Percentiles rank a stretch among this genome's conserved stretches.
phyloP scores from a whole-genome alignment of 2,888 invertebrate genomes.

The Ceramica pisi region DNA sequence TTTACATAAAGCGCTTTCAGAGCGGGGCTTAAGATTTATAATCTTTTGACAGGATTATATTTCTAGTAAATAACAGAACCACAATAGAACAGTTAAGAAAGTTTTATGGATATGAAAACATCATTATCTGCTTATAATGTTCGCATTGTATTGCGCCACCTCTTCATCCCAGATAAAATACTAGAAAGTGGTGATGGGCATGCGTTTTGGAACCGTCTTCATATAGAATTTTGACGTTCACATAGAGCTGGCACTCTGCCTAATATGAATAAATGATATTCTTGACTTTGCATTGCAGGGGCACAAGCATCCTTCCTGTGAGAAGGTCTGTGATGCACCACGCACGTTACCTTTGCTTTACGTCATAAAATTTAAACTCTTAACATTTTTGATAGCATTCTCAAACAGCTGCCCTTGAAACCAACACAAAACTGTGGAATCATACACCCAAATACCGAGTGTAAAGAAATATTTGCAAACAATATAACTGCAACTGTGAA shows the following conservation, averaged over 20 bases:
- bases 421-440: background rate
- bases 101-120: background rate
- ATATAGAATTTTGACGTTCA: too few species aligned
- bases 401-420: background rate
- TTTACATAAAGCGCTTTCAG: background rate
- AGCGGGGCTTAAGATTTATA: background rate
- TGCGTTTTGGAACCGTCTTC: too few species aligned
- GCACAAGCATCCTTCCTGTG: background rate
- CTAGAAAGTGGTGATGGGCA: too few species aligned
- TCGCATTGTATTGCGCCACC: too few species aligned
- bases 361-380: too few species aligned
- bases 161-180: too few species aligned
- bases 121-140: background rate
- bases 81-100: background rate
- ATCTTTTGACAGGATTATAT: background rate
- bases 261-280: too few species aligned
- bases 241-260: too few species aligned
- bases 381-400: background rate
- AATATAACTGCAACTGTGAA: constrained; percentile 12
- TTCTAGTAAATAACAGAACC: background rate
- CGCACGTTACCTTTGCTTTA: background rate
- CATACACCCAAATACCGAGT: constrained; percentile 2
- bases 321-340: background rate
- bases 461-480: constrained; percentile 33
- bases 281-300: too few species aligned